A percentile compares a stretch with the other conserved stretches of the same genome.
Evolutionary conservation across 2,797 vertebrate species (phyloP).

Genomic region (Chromobotia macracanthus): DNA sequence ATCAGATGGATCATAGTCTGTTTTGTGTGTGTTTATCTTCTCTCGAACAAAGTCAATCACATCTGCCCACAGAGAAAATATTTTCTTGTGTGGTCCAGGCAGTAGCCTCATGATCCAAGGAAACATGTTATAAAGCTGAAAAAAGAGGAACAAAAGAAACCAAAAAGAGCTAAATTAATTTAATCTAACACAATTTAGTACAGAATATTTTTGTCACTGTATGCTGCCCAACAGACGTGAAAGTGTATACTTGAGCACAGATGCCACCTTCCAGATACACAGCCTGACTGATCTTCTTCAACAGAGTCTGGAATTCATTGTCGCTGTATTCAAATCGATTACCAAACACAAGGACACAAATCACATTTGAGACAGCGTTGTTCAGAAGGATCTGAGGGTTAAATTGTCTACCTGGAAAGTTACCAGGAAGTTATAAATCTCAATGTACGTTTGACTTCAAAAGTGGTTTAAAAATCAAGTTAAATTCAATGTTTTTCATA

Average conservation of each 20-base stretch:
- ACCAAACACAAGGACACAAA: constrained; percentile 61
- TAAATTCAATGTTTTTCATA: too few relatives aligned
- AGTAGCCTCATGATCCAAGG: constrained; percentile 70
- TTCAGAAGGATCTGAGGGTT: constrained; percentile 49
- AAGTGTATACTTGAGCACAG: constrained; percentile 60
- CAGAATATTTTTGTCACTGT: neutral
- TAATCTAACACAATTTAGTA: neutral
- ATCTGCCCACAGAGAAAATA: constrained; percentile 32
- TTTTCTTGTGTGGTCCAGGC: constrained; percentile 68
- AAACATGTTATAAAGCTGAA: constrained; percentile 65
- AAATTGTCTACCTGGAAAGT: constrained; percentile 50
- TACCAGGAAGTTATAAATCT: neutral
- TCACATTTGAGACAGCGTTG: constrained; percentile 60
- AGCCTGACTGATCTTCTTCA: constrained; percentile 51
- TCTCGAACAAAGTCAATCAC: constrained; percentile 52
- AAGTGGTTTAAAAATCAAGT: neutral
- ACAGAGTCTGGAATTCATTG: constrained; percentile 49
- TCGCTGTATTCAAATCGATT: constrained; percentile 59
- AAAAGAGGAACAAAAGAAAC: neutral
- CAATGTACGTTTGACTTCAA: neutral
- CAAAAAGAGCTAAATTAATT: neutral
- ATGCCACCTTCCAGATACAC: constrained; percentile 43
- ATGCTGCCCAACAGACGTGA: too few relatives aligned
- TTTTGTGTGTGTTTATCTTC: constrained; percentile 68
- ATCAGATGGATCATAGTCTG: constrained; percentile 64